phyloP scores from a whole-genome alignment of 35 echinoderm and acorn worm genomes.

The Diadema setosum region DNA sequence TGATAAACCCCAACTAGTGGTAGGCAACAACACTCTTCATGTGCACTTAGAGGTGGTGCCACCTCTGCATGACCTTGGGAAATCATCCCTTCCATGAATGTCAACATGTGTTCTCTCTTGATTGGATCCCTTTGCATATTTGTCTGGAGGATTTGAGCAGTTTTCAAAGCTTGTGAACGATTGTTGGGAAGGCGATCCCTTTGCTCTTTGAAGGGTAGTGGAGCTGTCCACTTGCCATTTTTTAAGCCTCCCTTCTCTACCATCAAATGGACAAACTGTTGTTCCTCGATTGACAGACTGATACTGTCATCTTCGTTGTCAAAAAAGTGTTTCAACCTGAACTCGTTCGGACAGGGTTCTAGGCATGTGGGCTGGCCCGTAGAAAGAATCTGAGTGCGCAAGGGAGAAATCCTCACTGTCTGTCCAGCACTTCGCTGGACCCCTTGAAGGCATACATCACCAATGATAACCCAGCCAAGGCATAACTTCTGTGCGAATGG shows the following conservation, averaged over 20 bases:
- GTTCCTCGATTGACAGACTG: too few relatives aligned
- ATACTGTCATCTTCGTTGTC: too few relatives aligned
- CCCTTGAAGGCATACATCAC: neutral
- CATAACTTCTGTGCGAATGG: too few relatives aligned
- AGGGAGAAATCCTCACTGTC: neutral
- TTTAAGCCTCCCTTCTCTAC: neutral
- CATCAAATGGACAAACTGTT: conserved; percentile 36
- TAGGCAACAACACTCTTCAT: conserved; percentile 8
- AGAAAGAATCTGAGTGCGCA: too few relatives aligned
- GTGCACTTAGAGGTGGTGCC: too few relatives aligned
- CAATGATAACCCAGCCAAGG: too few relatives aligned
- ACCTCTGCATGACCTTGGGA: conserved; percentile 26
- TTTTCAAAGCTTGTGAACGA: neutral
- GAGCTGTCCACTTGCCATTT: neutral
- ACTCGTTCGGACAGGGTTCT: conserved; percentile 18
- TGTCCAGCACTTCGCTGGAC: neutral
- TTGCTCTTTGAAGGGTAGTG: neutral
- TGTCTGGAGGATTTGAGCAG: conserved; percentile 28
- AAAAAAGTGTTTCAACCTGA: neutral
- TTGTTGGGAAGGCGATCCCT: conserved; percentile 11
- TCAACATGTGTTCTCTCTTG: conserved; percentile 30
- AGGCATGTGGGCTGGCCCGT: too few relatives aligned
- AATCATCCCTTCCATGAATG: conserved; percentile 25
- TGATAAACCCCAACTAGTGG: conserved; percentile 34
- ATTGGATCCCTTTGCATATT: conserved; percentile 4